phyloP scores from a whole-genome alignment of 2,797 vertebrate species.

The Bradypodion ventrale region DNA sequence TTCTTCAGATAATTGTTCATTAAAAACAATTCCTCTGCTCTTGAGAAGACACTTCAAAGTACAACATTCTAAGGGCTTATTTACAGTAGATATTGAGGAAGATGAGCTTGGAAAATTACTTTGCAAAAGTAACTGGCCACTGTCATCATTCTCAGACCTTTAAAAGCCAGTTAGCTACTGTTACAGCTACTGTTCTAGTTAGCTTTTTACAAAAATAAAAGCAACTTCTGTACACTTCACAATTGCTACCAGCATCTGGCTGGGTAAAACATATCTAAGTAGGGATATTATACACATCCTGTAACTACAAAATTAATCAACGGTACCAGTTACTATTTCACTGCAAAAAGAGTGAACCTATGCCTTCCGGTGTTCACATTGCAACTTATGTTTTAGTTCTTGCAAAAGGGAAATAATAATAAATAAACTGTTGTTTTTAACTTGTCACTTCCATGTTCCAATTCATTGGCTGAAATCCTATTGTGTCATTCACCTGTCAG shows the following conservation, averaged over 20 bases:
- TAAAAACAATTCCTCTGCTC: slow-evolving; percentile 20
- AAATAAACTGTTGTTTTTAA: too few species aligned
- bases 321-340: background rate
- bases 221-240: too few species aligned
- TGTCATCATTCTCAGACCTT: background rate
- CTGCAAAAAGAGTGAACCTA: background rate
- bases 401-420: too few species aligned
- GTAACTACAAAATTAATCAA: background rate
- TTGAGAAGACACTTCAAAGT: background rate
- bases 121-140: background rate
- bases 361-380: too few species aligned
- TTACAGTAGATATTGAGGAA: background rate
- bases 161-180: background rate
- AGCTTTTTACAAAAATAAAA: background rate
- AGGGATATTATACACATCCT: background rate
- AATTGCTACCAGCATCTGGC: background rate
- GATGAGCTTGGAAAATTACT: background rate
- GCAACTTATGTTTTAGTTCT: too few species aligned
- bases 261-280: background rate
- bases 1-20: slow-evolving; percentile 1
- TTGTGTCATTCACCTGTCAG: too few species aligned
- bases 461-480: too few species aligned
- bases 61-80: background rate
- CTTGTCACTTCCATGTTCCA: too few species aligned
- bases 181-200: background rate